A percentile compares a stretch with the other conserved stretches of the same genome.
phyloP scores from a whole-genome alignment of 1,140 invertebrate species.

The Mylabris phalerata region DNA sequence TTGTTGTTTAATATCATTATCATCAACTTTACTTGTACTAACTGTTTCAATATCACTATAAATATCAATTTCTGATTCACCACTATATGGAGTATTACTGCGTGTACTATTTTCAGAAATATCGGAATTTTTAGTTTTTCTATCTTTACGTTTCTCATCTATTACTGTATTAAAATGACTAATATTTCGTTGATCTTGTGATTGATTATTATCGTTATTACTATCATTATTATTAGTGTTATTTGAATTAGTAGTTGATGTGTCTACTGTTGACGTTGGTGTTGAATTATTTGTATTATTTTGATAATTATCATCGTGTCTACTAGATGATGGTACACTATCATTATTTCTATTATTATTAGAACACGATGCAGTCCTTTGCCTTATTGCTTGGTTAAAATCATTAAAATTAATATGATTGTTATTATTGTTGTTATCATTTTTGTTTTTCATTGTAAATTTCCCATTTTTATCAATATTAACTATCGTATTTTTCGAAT shows the following conservation, averaged over 20 bases:
- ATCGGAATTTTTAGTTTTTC: background rate
- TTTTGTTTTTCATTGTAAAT: slow-evolving; percentile 28
- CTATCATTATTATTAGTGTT: background rate
- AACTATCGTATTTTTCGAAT: slow-evolving; percentile 56
- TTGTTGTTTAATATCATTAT: slow-evolving; percentile 27
- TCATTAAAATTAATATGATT: slow-evolving; percentile 1
- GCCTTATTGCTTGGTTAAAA: background rate
- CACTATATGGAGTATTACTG: slow-evolving; percentile 27
- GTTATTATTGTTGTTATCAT: background rate
- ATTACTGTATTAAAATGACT: background rate
- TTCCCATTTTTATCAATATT: slow-evolving; percentile 44
- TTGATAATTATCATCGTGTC: background rate
- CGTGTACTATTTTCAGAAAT: slow-evolving; percentile 7
- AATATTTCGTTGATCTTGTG: background rate
- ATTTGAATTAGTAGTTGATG: background rate
- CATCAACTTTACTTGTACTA: slow-evolving; percentile 32
- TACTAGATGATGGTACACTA: slow-evolving; percentile 3
- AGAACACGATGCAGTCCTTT: background rate
- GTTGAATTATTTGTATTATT: background rate
- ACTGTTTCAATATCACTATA: slow-evolving; percentile 52
- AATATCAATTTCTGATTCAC: slow-evolving; percentile 45
- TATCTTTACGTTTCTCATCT: slow-evolving; percentile 1
- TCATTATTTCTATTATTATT: background rate
- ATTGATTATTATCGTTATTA: slow-evolving; percentile 32
- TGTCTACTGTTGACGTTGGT: slow-evolving; percentile 11